phyloP scores from a whole-genome alignment of 2,888 invertebrate genomes.

The Iphiclides podalirius region DNA sequence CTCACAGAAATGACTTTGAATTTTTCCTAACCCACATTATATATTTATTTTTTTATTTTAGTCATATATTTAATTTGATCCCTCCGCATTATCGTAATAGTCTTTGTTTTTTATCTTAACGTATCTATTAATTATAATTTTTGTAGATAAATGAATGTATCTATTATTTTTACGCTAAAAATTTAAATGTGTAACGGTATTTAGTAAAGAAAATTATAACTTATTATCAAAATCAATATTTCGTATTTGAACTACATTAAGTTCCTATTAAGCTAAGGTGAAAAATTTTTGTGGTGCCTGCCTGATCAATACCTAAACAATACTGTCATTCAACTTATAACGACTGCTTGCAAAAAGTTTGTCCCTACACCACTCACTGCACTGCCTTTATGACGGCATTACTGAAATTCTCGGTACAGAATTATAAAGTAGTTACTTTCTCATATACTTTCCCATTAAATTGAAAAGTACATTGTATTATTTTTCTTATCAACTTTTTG shows the following conservation, averaged over 20 bases:
- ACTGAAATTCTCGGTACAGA: neutral
- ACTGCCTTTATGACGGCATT: neutral
- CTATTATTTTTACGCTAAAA: conserved; percentile 4
- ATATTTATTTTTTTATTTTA: too few species aligned
- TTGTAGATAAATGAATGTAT: too few species aligned
- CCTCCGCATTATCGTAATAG: neutral
- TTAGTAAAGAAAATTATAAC: too few species aligned
- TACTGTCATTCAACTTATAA: neutral
- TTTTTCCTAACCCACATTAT: conserved; percentile 10
- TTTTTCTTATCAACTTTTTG: conserved; percentile 4
- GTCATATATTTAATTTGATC: too few species aligned
- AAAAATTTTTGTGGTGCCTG: too few species aligned
- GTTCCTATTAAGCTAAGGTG: too few species aligned
- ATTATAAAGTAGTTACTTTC: neutral
- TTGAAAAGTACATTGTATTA: neutral
- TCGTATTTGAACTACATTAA: too few species aligned
- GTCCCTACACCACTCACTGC: neutral
- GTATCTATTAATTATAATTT: too few species aligned
- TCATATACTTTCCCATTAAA: neutral
- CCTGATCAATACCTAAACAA: too few species aligned
- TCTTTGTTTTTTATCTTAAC: conserved; percentile 6
- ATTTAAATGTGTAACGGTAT: too few species aligned
- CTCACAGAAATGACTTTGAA: conserved; percentile 24
- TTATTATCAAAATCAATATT: too few species aligned
- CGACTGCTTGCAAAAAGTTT: neutral